phyloP scores from a whole-genome alignment of 2,113 vertebrate species.

The Corythoichthys intestinalis region DNA sequence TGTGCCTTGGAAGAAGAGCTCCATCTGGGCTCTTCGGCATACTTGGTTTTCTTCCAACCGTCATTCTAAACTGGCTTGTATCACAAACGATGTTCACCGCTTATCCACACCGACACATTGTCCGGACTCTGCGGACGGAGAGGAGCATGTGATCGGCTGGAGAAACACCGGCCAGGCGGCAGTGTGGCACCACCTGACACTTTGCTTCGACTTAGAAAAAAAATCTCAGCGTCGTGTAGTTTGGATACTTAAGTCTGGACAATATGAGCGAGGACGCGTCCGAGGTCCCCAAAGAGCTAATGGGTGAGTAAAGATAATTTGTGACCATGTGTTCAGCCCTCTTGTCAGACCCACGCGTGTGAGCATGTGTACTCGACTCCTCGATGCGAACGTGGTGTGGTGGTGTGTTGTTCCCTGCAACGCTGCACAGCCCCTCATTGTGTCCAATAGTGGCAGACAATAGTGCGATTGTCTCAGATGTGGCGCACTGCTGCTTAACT shows the following conservation, averaged over 20 bases:
- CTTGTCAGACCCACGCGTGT: slow-evolving; percentile 2
- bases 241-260: slow-evolving; percentile 19
- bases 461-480: slow-evolving; percentile 1
- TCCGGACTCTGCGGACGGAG: slow-evolving; percentile 45
- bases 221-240: slow-evolving; percentile 28
- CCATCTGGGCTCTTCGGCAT: slow-evolving; percentile 19
- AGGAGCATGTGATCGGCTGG: slow-evolving; percentile 62
- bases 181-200: slow-evolving; percentile 64
- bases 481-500: neutral
- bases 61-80: slow-evolving; percentile 14
- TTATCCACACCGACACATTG: slow-evolving; percentile 31
- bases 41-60: neutral
- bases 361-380: slow-evolving; percentile 31
- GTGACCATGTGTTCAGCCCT: slow-evolving; percentile 44
- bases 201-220: neutral
- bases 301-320: slow-evolving; percentile 74
- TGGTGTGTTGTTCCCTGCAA: neutral
- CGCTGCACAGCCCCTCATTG: slow-evolving; percentile 4
- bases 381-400: slow-evolving; percentile 41
- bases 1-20: slow-evolving; percentile 1
- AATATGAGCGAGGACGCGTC: slow-evolving; percentile 85
- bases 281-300: slow-evolving; percentile 83
- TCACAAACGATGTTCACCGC: slow-evolving; percentile 42
- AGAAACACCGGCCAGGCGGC: slow-evolving; percentile 32
- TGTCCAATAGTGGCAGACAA: neutral